These are phyloP conservation scores for Salvator merianae DNA, from an alignment of 2,113 vertebrate species.

Conservation along the genomic window DNA sequence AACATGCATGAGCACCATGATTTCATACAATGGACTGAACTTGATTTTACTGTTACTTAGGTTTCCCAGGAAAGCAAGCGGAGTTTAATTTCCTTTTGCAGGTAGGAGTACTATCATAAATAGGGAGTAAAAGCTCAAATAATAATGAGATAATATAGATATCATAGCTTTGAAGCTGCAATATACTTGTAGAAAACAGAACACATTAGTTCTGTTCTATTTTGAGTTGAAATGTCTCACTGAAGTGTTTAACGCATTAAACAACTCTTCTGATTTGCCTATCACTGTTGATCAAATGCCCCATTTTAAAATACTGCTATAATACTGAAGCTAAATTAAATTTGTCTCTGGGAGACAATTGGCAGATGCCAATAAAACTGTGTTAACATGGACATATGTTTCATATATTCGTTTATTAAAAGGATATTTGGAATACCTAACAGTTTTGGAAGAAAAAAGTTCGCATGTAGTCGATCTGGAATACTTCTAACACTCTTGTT, in stretches of 20 bases:
- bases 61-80: constrained; percentile 34
- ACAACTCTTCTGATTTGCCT: constrained; percentile 21
- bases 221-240: constrained; percentile 25
- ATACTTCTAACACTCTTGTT: constrained; percentile 41
- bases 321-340: constrained; percentile 32
- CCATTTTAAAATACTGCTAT: constrained; percentile 55
- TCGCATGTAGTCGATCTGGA: constrained; percentile 18
- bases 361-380: constrained; percentile 59
- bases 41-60: constrained; percentile 3
- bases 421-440: constrained; percentile 28
- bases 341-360: constrained; percentile 52
- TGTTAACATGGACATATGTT: constrained; percentile 38
- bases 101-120: constrained; percentile 27
- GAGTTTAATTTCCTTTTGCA: constrained; percentile 35
- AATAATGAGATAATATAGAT: constrained; percentile 44
- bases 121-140: constrained; percentile 18
- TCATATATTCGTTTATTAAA: constrained; percentile 37
- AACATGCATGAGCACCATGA: no score
- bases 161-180: constrained; percentile 4
- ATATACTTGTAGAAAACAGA: constrained; percentile 19
- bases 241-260: constrained; percentile 27
- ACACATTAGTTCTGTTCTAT: constrained; percentile 41
- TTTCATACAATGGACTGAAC: constrained; percentile 2
- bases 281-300: constrained; percentile 49
- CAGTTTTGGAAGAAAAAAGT: constrained; percentile 45